Evolutionary conservation across 2,888 invertebrate species (phyloP), one percentile per base, ranked within the genome.

Genomic region (Amblyjoppa proteus): DNA sequence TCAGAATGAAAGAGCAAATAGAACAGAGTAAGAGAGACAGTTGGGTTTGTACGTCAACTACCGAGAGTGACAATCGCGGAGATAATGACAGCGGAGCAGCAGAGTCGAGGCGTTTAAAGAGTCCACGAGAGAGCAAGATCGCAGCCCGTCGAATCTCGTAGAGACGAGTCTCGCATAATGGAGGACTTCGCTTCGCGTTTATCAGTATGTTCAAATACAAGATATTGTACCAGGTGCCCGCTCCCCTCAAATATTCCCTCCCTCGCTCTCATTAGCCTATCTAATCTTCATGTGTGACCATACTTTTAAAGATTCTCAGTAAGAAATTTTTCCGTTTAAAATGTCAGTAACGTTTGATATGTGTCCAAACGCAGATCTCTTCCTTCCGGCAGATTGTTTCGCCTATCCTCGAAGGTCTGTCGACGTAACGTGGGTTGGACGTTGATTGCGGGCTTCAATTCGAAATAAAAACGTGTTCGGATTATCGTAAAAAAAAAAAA

Each of bases 121-220:
- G 61, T 20, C 34, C 34, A 75, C 51, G 64, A 64, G 13, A 20
- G 49, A 64, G 45, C 49, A 16, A 11, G 16, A 31, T 7, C 51
- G 53, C 38, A n/a, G 31, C 34, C 16, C 6, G 64, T n/a, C 13
- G 45, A 13, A 38, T 75, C 45, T 49, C 28, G 28, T 20, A 13
- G 51, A 77, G 53, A 77, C 75, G 75, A 71, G 49, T 66, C 38
- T 51, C 58, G 25, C 9, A 49, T 11, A 49, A 75, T 41, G 31
- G 25, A 31, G 16, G 53, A 4, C 16, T 69, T 45, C 3, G 51
- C 6, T 31, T 53, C 34, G 49, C 20, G n/a, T 31, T 82, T 81
- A 77, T 84, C 86, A 53, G 45, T 9, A 11, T 82, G 69, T 84
- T 73, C 70, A 82, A 86, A 81, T 49, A 78, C 38, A 53, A 73